Base-by-base conservation (phyloP, 2,888 invertebrate species). In the Lamellibrachia columna region DNA sequence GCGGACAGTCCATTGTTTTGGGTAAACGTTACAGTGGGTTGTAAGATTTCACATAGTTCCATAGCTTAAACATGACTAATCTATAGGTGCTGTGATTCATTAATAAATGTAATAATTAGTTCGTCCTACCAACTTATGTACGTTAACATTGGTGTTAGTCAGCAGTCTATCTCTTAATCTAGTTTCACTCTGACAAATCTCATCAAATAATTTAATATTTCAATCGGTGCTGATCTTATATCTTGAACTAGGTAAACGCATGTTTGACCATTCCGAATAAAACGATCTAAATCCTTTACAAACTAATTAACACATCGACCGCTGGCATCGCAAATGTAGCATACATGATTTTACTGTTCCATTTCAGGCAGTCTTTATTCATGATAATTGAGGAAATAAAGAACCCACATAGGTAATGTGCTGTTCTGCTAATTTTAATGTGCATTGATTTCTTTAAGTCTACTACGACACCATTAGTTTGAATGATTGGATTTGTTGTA, bases 371-470 rank as follows among this genome's bases (percentile, higher is more conserved):
- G 93, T 95, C 95, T 15, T 94, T 96, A 90, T 95, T 95, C 40
- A 94, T 94, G 53, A 92, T 99, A 90, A 94, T 95, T 93, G 96
- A 95, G 93, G 96, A 96, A 93, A 95, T 95, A 4, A 95, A 96
- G 92, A 93, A 95, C 11, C 95, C 96, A 3, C 94, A 94, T 90
- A 93, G 93, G 93, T 91, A n/a, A 92, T 8, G 58, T 90, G 15
- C 53, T 11, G 2, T 91, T 75, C 91, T 52, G 28, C 92, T 60
- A 22, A 91, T 11, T 11, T 15, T 15, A 15, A 91, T 11, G 90
- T n/a, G 15, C n/a, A 90, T 90, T 90, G 90, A 75, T 15, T 75
- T 22, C 22, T 22, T 75, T 75, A 40, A 40, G 0, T 40, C 40
- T 40, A 40, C 40, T 40, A 40, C 40, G 40, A 40, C 40, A 40